Percentiles rank a stretch among this genome's conserved stretches.
These are phyloP conservation scores for Craseonycteris thonglongyai DNA, from an alignment of 2,113 vertebrate genomes.

Conservation along the genomic window DNA sequence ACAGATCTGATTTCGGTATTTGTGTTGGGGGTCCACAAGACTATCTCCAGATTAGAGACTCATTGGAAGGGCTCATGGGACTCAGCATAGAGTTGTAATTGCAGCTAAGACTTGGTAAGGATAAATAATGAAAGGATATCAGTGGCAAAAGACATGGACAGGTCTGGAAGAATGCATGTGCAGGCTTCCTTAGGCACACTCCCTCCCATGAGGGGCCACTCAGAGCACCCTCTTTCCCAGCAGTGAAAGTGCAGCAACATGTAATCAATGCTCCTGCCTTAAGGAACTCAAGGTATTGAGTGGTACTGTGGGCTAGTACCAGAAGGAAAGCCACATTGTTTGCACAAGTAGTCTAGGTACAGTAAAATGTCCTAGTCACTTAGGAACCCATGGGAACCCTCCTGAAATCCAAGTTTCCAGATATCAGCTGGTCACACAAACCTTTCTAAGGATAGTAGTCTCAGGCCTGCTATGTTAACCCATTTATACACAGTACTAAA, in stretches of 20 bases:
- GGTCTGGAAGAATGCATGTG: neutral
- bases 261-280: neutral
- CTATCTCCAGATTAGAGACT: too few relatives aligned
- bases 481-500: neutral
- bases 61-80: neutral
- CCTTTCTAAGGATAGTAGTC: neutral
- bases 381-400: neutral
- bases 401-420: neutral
- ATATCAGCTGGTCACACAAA: neutral
- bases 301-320: neutral
- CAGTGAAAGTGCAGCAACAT: neutral
- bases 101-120: too few relatives aligned
- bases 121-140: neutral
- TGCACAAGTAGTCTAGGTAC: neutral
- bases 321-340: neutral
- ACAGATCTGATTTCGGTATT: neutral
- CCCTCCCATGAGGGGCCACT: neutral
- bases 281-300: neutral
- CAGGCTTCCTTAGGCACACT: neutral
- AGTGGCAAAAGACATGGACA: neutral
- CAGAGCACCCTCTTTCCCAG: neutral
- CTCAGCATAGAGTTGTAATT: neutral
- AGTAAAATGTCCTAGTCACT: neutral
- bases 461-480: neutral
- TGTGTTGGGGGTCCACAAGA: neutral